phyloP scores from a whole-genome alignment of 2,888 invertebrate genomes.

The Hipparchia semele region DNA sequence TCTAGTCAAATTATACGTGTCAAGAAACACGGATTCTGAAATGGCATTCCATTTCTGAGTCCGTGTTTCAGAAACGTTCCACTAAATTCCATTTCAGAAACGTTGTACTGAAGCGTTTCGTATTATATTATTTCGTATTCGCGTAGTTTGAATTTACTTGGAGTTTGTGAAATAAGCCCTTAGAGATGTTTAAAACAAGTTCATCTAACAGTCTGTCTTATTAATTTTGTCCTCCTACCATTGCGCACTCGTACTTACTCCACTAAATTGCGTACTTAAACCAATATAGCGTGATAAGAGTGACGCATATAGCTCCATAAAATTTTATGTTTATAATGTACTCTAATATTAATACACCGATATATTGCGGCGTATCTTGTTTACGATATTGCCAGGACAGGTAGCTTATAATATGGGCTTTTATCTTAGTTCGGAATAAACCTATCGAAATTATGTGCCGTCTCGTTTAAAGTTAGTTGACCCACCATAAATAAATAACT shows the following conservation, averaged over 20 bases:
- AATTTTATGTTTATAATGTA: slow-evolving; percentile 35
- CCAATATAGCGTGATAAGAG: slow-evolving; percentile 34
- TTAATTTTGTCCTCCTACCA: slow-evolving; percentile 3
- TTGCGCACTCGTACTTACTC: not conserved
- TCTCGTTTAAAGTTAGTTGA: not conserved
- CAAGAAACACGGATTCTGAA: too few relatives aligned
- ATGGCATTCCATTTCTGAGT: too few relatives aligned
- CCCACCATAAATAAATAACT: not conserved
- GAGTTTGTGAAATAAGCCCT: too few relatives aligned
- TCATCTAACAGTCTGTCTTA: not conserved
- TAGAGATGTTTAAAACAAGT: too few relatives aligned
- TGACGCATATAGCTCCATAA: slow-evolving; percentile 32
- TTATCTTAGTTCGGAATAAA: slow-evolving; percentile 13
- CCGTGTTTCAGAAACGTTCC: too few relatives aligned
- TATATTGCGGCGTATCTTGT: slow-evolving; percentile 32
- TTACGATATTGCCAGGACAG: slow-evolving; percentile 24
- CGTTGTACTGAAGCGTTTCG: too few relatives aligned
- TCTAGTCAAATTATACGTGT: too few relatives aligned
- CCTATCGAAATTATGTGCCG: slow-evolving; percentile 7
- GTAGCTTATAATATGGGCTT: slow-evolving; percentile 18
- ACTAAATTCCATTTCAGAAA: too few relatives aligned
- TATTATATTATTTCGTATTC: too few relatives aligned
- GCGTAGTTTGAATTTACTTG: too few relatives aligned
- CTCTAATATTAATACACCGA: slow-evolving; percentile 27
- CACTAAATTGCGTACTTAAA: slow-evolving; percentile 18